Evolutionary conservation across 1,140 invertebrate genomes (phyloP).

Genomic region (Sycophila sp.): DNA sequence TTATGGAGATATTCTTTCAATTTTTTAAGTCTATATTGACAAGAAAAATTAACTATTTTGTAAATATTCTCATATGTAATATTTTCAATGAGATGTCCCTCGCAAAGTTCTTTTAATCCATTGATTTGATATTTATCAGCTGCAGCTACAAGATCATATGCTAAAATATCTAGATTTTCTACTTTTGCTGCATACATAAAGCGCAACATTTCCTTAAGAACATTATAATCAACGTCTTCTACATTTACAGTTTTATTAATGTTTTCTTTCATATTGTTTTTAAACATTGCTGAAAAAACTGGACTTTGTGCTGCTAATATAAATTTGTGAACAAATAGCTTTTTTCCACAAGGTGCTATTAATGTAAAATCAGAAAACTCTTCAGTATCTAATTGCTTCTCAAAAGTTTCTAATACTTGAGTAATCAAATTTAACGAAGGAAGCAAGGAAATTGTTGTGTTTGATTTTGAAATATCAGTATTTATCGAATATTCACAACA

Average conservation of each 20-base stretch:
- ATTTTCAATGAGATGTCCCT: too few species aligned
- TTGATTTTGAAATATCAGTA: background rate
- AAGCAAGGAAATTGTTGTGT: background rate
- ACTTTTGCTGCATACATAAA: conserved; percentile 25
- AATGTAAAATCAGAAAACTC: background rate
- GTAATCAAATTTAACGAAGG: too few species aligned
- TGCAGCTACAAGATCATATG: background rate
- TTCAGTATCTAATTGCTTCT: background rate
- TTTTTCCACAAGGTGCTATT: background rate
- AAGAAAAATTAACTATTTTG: too few species aligned
- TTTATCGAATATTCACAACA: background rate
- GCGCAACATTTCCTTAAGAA: conserved; percentile 11
- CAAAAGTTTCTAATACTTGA: background rate
- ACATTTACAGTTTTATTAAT: conserved; percentile 68
- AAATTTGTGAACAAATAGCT: conserved; percentile 37
- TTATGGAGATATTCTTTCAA: too few species aligned
- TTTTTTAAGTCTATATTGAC: too few species aligned
- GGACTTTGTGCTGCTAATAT: conserved; percentile 63
- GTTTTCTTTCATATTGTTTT: conserved; percentile 70
- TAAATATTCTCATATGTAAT: too few species aligned
- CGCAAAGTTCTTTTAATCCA: background rate
- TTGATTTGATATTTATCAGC: conserved; percentile 20
- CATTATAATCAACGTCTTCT: conserved; percentile 64
- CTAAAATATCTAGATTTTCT: background rate
- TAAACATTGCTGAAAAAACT: conserved; percentile 74